Conservation (phyloP, 30 jellyfish, hydroid and myxozoan genomes). For the Sanderia malayensis region DNA sequence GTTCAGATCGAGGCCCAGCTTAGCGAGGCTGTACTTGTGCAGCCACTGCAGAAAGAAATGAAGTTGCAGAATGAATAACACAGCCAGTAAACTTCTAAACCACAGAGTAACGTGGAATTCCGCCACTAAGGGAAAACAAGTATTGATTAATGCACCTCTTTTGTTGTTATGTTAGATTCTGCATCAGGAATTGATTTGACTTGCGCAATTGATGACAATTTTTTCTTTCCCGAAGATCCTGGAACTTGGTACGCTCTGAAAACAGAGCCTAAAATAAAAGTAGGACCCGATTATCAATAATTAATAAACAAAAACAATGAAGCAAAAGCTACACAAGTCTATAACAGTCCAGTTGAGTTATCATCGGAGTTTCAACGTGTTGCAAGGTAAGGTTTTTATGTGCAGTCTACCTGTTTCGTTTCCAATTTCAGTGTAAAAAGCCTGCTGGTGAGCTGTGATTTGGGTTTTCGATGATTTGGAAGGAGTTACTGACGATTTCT, state of each 20-base stretch:
- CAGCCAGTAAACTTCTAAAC: too few relatives aligned
- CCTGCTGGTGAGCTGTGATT: conserved; percentile 54
- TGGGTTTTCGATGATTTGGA: conserved; percentile 16
- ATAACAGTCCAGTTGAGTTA: too few relatives aligned
- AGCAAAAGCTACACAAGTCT: too few relatives aligned
- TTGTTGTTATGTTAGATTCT: conserved; percentile 58
- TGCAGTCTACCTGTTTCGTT: conserved; percentile 76
- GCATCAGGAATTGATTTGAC: conserved; percentile 50
- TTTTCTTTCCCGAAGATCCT: conserved; percentile 29
- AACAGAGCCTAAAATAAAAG: conserved; percentile 19
- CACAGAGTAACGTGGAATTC: too few relatives aligned
- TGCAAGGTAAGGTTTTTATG: too few relatives aligned
- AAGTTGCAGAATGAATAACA: too few relatives aligned
- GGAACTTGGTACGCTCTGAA: conserved; percentile 52
- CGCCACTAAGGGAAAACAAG: too few relatives aligned
- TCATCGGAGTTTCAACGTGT: too few relatives aligned
- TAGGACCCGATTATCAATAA: too few relatives aligned
- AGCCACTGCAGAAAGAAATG: conserved; percentile 56
- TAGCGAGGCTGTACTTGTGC: conserved; percentile 65
- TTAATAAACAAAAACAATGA: too few relatives aligned
- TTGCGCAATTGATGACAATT: conserved; percentile 3
- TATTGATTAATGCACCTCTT: conserved; percentile 31
- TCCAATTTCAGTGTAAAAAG: conserved; percentile 67
- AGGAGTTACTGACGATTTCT: background rate
- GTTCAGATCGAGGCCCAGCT: conserved; percentile 61